phyloP scores from a whole-genome alignment of 2,113 vertebrate genomes.

The Ondatra zibethicus region DNA sequence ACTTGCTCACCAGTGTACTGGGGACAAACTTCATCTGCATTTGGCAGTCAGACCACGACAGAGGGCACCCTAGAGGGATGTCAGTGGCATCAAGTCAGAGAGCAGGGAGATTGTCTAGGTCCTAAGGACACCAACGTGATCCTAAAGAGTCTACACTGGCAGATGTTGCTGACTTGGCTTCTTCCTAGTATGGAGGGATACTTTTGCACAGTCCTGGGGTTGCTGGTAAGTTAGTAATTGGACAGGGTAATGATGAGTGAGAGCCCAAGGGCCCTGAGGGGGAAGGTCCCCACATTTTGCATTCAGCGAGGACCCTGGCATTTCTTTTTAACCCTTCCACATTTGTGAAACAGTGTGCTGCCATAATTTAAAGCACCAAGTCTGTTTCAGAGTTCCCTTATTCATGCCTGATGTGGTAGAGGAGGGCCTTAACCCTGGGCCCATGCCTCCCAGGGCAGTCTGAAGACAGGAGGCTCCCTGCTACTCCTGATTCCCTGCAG shows the following conservation, averaged over 20 bases:
- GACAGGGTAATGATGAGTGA: too few relatives aligned
- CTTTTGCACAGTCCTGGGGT: accelerated
- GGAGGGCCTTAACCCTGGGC: too few relatives aligned
- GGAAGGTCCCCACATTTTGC: accelerated
- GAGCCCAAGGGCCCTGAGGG: accelerated
- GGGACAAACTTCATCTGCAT: not conserved
- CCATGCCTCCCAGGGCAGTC: not conserved
- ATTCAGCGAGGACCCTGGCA: not conserved
- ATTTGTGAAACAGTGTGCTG: not conserved
- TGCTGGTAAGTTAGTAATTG: accelerated
- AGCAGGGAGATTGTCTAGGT: not conserved
- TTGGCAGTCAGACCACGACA: accelerated
- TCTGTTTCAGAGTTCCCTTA: too few relatives aligned
- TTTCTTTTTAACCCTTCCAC: too few relatives aligned
- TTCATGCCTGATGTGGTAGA: not conserved
- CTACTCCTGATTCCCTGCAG: not conserved
- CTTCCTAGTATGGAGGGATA: not conserved
- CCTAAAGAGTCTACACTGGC: too few relatives aligned
- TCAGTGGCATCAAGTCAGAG: not conserved
- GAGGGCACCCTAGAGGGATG: not conserved
- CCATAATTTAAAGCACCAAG: not conserved
- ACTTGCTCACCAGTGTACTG: accelerated
- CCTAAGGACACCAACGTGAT: accelerated
- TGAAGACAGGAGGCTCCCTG: accelerated
- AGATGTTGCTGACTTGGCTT: not conserved